A percentile compares a stretch with the other conserved stretches of the same genome.
These are phyloP conservation scores for Enteromius argenteus DNA, from an alignment of 2,797 vertebrate genomes.

Conservation along the genomic window DNA sequence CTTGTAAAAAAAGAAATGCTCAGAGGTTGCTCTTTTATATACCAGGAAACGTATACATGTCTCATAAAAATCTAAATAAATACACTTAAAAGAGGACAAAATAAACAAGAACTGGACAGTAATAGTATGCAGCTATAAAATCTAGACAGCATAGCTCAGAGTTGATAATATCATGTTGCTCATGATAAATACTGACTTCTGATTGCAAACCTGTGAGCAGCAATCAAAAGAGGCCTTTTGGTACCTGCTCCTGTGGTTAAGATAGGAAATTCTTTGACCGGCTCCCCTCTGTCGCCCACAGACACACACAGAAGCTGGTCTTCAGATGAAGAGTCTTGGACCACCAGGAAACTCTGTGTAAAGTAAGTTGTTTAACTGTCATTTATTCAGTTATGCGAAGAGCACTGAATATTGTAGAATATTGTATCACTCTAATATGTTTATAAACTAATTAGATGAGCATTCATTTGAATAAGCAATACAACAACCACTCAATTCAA, in stretches of 20 bases:
- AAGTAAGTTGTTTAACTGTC: constrained; percentile 13
- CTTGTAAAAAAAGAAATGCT: neutral
- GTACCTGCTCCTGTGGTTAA: constrained; percentile 70
- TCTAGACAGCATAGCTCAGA: neutral
- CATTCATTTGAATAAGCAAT: neutral
- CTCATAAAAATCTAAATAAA: neutral
- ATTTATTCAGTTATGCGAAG: neutral
- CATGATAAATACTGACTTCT: neutral
- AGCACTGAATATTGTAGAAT: neutral
- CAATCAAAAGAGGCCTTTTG: neutral
- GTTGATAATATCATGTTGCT: neutral
- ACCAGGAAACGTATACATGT: neutral
- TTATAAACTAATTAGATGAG: neutral
- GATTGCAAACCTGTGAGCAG: neutral
- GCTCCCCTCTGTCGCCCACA: constrained; percentile 63
- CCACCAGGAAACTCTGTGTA: constrained; percentile 80
- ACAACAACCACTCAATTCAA: constrained; percentile 14
- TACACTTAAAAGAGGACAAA: neutral
- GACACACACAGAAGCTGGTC: constrained; percentile 77
- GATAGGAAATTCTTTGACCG: constrained; percentile 71
- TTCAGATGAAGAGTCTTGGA: constrained; percentile 68
- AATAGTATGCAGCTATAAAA: neutral
- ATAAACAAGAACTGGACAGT: neutral
- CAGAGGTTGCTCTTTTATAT: neutral
- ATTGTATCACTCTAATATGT: neutral